A percentile compares a stretch with the other conserved stretches of the same genome.
Evolutionary conservation across 2,113 vertebrate genomes (phyloP).

Genomic region (Prionailurus viverrinus): DNA sequence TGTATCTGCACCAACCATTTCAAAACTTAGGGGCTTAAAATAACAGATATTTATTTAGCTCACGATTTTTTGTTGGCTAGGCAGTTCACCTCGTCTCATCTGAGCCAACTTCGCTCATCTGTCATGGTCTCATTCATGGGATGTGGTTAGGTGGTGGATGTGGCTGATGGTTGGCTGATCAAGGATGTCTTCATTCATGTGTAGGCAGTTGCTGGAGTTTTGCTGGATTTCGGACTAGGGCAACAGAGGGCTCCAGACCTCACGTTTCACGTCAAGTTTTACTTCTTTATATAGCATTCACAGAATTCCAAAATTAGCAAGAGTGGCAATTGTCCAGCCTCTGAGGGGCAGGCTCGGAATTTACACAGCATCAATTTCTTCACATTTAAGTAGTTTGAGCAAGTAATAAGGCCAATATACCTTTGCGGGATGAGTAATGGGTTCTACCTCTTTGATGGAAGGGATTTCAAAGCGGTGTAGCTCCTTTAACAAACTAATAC

Average conservation of each 20-base stretch:
- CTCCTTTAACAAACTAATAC: not conserved
- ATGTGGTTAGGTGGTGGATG: not conserved
- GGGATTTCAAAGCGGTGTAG: not conserved
- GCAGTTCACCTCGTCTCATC: not conserved
- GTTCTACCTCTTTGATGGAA: not conserved
- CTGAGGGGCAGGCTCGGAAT: not conserved
- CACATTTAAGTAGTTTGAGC: not conserved
- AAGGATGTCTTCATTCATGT: not conserved
- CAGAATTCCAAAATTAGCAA: not conserved
- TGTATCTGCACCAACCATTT: not conserved
- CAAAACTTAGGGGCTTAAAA: not conserved
- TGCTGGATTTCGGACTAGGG: not conserved
- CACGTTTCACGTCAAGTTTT: not conserved
- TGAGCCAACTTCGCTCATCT: not conserved
- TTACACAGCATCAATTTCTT: fast-evolving
- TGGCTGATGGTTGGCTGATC: fast-evolving
- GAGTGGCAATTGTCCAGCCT: not conserved
- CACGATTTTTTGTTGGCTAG: not conserved
- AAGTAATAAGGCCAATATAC: not conserved
- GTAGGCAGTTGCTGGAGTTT: not conserved
- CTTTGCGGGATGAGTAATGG: not conserved
- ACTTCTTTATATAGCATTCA: not conserved
- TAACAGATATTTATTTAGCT: not conserved
- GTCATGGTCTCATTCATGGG: fast-evolving
- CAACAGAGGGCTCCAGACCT: not conserved